Base-by-base conservation (phyloP, 92 coral and sea anemone species). In the Metridium senile region DNA sequence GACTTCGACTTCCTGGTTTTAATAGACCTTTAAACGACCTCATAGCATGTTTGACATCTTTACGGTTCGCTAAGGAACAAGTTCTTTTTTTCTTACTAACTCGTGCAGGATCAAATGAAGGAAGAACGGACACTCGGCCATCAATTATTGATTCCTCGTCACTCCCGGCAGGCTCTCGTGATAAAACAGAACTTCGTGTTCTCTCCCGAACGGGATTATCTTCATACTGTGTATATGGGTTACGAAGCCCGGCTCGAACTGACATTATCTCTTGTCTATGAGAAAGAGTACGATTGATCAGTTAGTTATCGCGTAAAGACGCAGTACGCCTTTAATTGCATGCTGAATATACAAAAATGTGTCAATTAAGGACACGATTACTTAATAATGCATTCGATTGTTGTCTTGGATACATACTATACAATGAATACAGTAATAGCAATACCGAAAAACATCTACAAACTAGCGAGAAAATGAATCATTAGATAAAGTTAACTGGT, bases 41-140 rank as follows among this genome's bases (percentile, higher is more conserved):
- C 68, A 78, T 0, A 11, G 83, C 83, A 22, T 65, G 30, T 25
- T 58, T 78, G 22, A 78, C 26, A 9, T 74, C 79, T 45, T 78
- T 78, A 30, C 63, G 72, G 23, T 67, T 23, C 20, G 54, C 39
- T 53, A 28, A 9, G 21, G 66, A 18, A 17, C 20, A 21, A 2
- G 27, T 25, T 13, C n/a, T 32, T 6, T 27, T 51, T 26, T 78
- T 78, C 58, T 78, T 78, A 13, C 30, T 25, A 4, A 78, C 75
- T 16, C 75, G 75, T 21, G 57, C 8, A 11, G 72, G 58, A 45
- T 78, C 83, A 68, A 78, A 78, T 23, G 2, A 22, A 11, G 83
- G 75, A n/a, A 68, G 63, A 8, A 51, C 74, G 23, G 58, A 64
- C 11, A 33, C 22, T 1, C 46, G 62, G 33, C 3, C 33, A 68